phyloP scores from a whole-genome alignment of 2,113 vertebrate genomes.

The Xenopus laevis region DNA sequence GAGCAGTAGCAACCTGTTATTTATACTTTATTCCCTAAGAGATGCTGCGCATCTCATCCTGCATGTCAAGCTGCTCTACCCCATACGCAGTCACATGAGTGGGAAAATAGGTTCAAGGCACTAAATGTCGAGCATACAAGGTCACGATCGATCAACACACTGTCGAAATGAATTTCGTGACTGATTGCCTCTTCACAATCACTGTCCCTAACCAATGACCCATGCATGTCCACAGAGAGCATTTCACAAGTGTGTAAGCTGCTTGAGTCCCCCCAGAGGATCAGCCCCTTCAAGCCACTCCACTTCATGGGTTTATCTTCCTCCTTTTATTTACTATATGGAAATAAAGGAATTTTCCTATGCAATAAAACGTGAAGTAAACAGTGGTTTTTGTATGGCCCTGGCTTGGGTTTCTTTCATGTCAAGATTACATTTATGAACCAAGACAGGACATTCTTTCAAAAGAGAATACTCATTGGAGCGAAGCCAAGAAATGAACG shows the following conservation, averaged over 20 bases:
- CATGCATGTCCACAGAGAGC: slow-evolving; percentile 63
- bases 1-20: no score
- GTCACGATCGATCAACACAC: slow-evolving; percentile 73
- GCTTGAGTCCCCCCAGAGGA: slow-evolving; percentile 42
- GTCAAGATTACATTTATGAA: slow-evolving; percentile 75
- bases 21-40: no score
- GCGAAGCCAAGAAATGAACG: slow-evolving; percentile 49
- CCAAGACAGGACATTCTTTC: slow-evolving; percentile 73
- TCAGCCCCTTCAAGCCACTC: slow-evolving; percentile 66
- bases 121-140: slow-evolving; percentile 64
- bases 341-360: slow-evolving; percentile 63
- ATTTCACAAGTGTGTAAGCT: slow-evolving; percentile 51
- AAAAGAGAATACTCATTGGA: slow-evolving; percentile 66
- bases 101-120: slow-evolving; percentile 57
- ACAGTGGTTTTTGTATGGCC: slow-evolving; percentile 62
- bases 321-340: slow-evolving; percentile 53
- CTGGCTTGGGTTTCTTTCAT: slow-evolving; percentile 67
- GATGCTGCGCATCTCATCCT: no score
- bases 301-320: slow-evolving; percentile 47
- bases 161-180: slow-evolving; percentile 85
- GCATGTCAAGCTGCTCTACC: no score
- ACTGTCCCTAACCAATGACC: slow-evolving; percentile 68
- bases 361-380: slow-evolving; percentile 64
- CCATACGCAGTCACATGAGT: no score
- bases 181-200: slow-evolving; percentile 81